phyloP scores from a whole-genome alignment of 2,113 vertebrate species.

The Pao palembangensis region DNA sequence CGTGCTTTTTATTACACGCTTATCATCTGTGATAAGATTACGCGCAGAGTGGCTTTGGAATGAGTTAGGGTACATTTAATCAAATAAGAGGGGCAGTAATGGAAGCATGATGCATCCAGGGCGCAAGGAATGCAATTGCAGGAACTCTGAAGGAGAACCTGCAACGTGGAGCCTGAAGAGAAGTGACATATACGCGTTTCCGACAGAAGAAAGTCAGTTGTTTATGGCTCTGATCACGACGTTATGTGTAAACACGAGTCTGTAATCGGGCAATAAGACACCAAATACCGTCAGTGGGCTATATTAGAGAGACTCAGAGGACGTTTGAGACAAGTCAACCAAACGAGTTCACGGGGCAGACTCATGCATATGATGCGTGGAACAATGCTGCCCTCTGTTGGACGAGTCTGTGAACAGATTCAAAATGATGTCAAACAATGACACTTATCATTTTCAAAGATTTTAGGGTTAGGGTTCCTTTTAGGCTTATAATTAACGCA shows the following conservation, averaged over 20 bases:
- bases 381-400: conserved; percentile 50
- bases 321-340: conserved; percentile 1
- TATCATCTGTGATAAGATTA: conserved; percentile 69
- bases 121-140: conserved; percentile 64
- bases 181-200: background rate
- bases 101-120: conserved; percentile 67
- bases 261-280: background rate
- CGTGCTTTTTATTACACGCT: conserved; percentile 73
- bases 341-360: background rate
- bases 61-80: conserved; percentile 69
- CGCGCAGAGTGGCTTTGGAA: conserved; percentile 59
- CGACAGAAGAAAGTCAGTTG: background rate
- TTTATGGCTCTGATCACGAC: background rate
- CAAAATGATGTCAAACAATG: too few species aligned
- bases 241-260: background rate
- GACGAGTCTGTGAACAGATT: background rate
- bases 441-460: too few species aligned
- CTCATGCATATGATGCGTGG: background rate
- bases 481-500: too few species aligned
- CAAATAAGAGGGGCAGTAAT: conserved; percentile 71
- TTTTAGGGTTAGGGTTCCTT: too few species aligned
- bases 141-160: conserved; percentile 20
- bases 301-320: conserved; percentile 9
- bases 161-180: background rate
- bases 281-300: conserved; percentile 6